Conservation (phyloP, 2,113 vertebrate genomes). For the Phrynocephalus versicolor region DNA sequence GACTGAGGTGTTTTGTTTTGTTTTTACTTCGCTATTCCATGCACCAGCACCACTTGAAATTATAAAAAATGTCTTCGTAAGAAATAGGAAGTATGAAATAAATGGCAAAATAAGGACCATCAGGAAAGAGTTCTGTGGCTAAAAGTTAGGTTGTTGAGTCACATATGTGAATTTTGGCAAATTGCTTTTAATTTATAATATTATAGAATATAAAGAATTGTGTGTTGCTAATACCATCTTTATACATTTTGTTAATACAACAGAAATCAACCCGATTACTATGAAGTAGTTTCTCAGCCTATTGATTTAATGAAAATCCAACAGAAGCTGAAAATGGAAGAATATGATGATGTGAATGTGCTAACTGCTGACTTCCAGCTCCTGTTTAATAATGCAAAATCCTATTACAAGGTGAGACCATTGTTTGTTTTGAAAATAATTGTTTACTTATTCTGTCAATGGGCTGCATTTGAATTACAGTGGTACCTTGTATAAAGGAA, state of each 20-base stretch:
- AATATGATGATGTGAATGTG: constrained; percentile 95
- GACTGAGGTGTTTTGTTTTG: too few species aligned
- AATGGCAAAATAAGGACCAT: neutral
- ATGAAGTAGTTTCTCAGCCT: constrained; percentile 96
- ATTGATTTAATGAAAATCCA: constrained; percentile 99
- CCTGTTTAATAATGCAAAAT: constrained; percentile 95
- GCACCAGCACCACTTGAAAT: too few species aligned
- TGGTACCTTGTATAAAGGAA: too few species aligned
- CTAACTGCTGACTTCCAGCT: constrained; percentile 95
- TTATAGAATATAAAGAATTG: neutral
- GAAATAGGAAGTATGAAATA: neutral
- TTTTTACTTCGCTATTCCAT: too few species aligned
- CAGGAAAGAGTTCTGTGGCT: neutral
- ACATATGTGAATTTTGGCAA: neutral
- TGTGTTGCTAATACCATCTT: neutral
- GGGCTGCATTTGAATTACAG: neutral
- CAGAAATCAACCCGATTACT: constrained; percentile 98
- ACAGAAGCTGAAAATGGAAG: constrained; percentile 98
- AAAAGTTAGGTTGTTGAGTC: neutral
- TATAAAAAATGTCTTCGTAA: too few species aligned
- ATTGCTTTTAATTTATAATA: neutral
- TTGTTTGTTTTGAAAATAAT: constrained; percentile 4
- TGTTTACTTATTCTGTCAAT: neutral
- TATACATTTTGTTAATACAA: constrained; percentile 45
- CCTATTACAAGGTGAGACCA: constrained; percentile 92